Evolutionary conservation across 1,140 invertebrate genomes (phyloP).

Genomic region (Zaprionus inermis): DNA sequence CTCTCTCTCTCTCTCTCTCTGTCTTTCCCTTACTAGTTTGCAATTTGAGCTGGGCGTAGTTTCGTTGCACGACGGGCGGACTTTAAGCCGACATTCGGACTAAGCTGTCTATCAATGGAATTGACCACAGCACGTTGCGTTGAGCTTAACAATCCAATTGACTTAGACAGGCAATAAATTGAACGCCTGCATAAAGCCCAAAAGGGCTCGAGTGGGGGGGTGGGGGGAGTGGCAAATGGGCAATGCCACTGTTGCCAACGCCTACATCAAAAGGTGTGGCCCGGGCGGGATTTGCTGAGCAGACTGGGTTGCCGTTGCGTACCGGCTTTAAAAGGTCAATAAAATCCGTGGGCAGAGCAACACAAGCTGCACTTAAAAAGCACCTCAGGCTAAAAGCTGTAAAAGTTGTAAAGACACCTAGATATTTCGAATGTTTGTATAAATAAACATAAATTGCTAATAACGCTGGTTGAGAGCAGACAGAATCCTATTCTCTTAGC

Average conservation of each 20-base stretch:
- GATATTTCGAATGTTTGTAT: too few relatives aligned
- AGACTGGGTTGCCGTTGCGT: conserved; percentile 19
- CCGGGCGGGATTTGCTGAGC: conserved; percentile 27
- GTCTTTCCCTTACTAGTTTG: too few relatives aligned
- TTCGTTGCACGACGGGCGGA: background rate
- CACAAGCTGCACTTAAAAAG: too few relatives aligned
- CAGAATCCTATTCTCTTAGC: too few relatives aligned
- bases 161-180: conserved; percentile 66
- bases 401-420: too few relatives aligned
- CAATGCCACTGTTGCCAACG: conserved; percentile 14
- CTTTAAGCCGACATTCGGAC: background rate
- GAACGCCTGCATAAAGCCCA: conserved; percentile 32
- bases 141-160: conserved; percentile 30
- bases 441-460: too few relatives aligned
- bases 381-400: too few relatives aligned
- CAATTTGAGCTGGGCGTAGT: background rate
- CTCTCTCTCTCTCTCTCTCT: too few relatives aligned
- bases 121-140: conserved; percentile 32
- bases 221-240: too few relatives aligned
- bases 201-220: conserved; percentile 8
- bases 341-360: conserved; percentile 15
- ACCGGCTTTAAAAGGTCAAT: conserved; percentile 28
- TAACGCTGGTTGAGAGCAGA: too few relatives aligned
- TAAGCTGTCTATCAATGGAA: conserved; percentile 63
- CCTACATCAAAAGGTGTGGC: conserved; percentile 65